phyloP scores from a whole-genome alignment of 2,888 invertebrate species.

The Halictus quadricinctus region DNA sequence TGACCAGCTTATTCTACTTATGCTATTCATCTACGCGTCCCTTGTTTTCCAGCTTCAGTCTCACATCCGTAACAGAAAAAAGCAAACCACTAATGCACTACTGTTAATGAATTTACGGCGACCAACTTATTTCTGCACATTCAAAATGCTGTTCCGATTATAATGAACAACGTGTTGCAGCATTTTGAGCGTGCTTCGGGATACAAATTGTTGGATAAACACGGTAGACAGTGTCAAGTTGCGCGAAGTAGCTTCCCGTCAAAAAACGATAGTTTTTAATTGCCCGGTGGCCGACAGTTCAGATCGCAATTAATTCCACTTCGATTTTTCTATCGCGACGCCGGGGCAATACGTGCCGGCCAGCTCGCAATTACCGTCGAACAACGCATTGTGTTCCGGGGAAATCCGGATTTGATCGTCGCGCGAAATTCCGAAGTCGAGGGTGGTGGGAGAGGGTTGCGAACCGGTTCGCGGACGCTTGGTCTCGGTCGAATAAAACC shows the following conservation, averaged over 20 bases:
- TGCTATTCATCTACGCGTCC: neutral
- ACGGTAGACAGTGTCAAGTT: neutral
- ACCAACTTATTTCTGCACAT: neutral
- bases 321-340: neutral
- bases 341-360: neutral
- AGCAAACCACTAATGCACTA: neutral
- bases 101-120: neutral
- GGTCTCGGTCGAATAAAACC: constrained; percentile 9
- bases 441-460: neutral
- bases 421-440: constrained; percentile 5
- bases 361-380: neutral
- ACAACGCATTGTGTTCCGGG: constrained; percentile 1
- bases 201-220: neutral
- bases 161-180: neutral
- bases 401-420: neutral
- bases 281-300: neutral
- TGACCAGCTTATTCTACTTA: neutral
- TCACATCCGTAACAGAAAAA: neutral
- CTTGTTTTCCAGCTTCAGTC: neutral
- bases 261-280: constrained; percentile 4
- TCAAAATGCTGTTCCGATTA: neutral
- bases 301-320: constrained; percentile 9
- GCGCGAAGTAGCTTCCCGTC: neutral
- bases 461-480: neutral
- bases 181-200: neutral